Percentiles rank a stretch among this genome's conserved stretches.
phyloP scores from a whole-genome alignment of 37 sponge, comb jelly and placozoan genomes.

The Amphimedon queenslandica region DNA sequence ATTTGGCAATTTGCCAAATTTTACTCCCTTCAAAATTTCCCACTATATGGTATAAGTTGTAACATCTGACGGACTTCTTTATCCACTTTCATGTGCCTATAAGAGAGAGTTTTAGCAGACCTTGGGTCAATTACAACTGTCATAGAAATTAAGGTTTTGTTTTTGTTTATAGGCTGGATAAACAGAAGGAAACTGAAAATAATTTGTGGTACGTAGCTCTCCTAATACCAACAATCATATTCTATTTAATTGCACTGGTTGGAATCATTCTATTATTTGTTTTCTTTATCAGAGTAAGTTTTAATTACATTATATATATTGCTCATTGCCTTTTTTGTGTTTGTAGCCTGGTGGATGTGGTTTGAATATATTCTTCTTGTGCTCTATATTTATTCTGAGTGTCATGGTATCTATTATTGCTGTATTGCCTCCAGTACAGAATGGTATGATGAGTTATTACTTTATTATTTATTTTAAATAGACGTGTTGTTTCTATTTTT shows the following conservation, averaged over 20 bases:
- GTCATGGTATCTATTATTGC: constrained; percentile 74
- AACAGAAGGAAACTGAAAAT: constrained; percentile 77
- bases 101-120: too few species aligned
- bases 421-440: constrained; percentile 90
- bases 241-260: constrained; percentile 66
- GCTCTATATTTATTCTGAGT: constrained; percentile 69
- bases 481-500: background rate
- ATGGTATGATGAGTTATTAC: too few species aligned
- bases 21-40: too few species aligned
- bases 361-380: constrained; percentile 89
- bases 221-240: constrained; percentile 57
- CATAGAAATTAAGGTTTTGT: too few species aligned
- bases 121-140: too few species aligned
- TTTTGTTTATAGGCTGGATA: constrained; percentile 62
- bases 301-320: background rate
- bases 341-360: constrained; percentile 63
- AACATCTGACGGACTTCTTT: too few species aligned
- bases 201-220: constrained; percentile 66
- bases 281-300: constrained; percentile 82
- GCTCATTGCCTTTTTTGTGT: background rate
- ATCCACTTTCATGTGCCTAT: too few species aligned
- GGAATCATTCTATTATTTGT: constrained; percentile 78
- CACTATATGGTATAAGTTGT: too few species aligned
- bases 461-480: too few species aligned
- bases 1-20: too few species aligned